Evolutionary conservation across 1,140 invertebrate species (phyloP).

Genomic region (Metopolophium dirhodum): DNA sequence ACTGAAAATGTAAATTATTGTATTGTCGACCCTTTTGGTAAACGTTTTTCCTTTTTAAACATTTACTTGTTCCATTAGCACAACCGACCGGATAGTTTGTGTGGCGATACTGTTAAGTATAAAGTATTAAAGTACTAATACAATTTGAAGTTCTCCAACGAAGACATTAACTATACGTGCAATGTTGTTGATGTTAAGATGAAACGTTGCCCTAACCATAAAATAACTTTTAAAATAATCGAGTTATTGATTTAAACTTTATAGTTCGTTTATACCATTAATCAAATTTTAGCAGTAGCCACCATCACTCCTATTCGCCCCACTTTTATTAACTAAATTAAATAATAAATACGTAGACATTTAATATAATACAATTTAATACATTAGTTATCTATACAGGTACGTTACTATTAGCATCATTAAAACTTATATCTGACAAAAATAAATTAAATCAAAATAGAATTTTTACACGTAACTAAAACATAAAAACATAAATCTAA

Average conservation of each 20-base stretch:
- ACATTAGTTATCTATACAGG: background rate
- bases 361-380: background rate
- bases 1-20: background rate
- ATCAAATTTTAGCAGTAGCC: background rate
- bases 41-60: background rate
- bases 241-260: slow-evolving; percentile 6
- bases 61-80: background rate
- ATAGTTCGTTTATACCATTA: background rate
- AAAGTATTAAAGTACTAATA: background rate
- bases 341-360: background rate
- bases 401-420: background rate
- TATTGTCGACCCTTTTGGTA: background rate
- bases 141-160: slow-evolving; percentile 15
- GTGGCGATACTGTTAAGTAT: background rate
- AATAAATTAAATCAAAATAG: background rate
- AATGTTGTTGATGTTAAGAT: background rate
- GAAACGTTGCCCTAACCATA: background rate
- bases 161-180: background rate
- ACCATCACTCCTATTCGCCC: background rate
- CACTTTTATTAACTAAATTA: background rate
- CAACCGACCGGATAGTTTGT: background rate
- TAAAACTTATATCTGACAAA: background rate
- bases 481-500: no score
- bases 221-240: slow-evolving; percentile 21
- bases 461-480: no score